Evolutionary conservation across 2,113 vertebrate genomes (phyloP).

Genomic region (Climacteris rufus): DNA sequence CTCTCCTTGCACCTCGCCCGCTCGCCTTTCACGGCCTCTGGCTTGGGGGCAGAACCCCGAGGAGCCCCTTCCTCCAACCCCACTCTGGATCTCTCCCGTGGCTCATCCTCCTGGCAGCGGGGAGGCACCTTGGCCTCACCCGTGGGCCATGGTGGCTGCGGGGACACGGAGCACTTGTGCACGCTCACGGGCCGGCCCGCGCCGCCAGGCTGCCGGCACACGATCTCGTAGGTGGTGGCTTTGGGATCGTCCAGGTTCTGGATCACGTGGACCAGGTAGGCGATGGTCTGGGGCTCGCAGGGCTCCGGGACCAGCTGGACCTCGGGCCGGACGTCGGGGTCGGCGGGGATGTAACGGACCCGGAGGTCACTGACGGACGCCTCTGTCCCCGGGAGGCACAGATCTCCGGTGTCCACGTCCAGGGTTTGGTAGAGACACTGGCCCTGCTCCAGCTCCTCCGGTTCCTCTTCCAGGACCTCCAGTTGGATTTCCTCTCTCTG

Average conservation of each 20-base stretch:
- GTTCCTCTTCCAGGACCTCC: neutral
- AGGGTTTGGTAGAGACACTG: neutral
- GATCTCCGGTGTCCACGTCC: neutral
- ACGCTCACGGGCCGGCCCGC: neutral
- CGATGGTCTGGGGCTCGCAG: rapidly evolving
- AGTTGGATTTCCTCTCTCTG: neutral
- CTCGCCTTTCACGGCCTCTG: rapidly evolving
- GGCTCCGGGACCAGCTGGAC: neutral
- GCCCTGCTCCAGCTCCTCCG: neutral
- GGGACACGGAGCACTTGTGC: neutral
- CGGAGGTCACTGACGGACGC: neutral
- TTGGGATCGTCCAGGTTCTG: neutral
- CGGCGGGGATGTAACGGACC: neutral
- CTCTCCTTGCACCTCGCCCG: neutral
- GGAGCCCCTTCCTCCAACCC: rapidly evolving
- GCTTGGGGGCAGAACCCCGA: rapidly evolving
- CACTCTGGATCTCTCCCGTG: rapidly evolving
- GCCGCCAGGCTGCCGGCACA: neutral
- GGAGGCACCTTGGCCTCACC: too few species aligned
- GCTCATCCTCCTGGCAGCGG: too few species aligned
- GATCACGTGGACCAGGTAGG: neutral
- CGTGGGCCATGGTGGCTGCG: too few species aligned
- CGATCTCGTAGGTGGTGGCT: neutral
- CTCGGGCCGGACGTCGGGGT: neutral
- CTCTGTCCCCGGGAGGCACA: rapidly evolving